Conservation (phyloP, 2,797 vertebrate species). For the Trematomus bernacchii region DNA sequence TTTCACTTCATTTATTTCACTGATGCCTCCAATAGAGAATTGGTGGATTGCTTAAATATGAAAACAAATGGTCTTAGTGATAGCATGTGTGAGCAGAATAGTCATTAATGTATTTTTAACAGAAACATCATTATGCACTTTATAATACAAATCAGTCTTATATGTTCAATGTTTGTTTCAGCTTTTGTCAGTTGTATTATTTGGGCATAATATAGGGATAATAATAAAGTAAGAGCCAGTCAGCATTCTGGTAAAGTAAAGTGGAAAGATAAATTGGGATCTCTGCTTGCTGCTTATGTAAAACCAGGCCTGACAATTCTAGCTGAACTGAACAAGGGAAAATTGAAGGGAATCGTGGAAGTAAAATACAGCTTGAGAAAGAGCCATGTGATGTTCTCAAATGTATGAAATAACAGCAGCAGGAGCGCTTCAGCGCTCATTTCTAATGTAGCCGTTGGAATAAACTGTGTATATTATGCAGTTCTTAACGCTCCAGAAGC, state of each 20-base stretch:
- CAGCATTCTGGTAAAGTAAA: not conserved
- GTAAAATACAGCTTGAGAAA: constrained; percentile 10
- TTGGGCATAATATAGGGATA: not conserved
- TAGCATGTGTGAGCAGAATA: not conserved
- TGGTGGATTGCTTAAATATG: not conserved
- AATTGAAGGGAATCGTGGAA: not conserved
- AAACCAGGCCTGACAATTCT: not conserved
- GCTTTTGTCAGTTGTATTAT: not conserved
- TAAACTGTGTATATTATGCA: too few relatives aligned
- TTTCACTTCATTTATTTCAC: not conserved
- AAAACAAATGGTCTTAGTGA: not conserved
- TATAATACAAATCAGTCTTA: not conserved
- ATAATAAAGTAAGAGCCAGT: not conserved
- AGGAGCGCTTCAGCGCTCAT: not conserved
- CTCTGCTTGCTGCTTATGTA: not conserved
- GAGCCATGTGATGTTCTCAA: not conserved
- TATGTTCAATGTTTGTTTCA: not conserved
- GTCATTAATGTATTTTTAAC: constrained; percentile 4
- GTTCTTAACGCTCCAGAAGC: too few relatives aligned
- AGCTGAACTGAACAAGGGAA: constrained; percentile 2
- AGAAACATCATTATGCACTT: not conserved
- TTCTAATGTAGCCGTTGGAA: not conserved
- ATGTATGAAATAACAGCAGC: constrained; percentile 4
- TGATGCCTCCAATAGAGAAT: not conserved
- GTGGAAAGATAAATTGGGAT: not conserved